Percentiles rank a stretch among this genome's conserved stretches.
Conservation (phyloP, 1,140 invertebrate species). For the Drosophila sproati region DNA sequence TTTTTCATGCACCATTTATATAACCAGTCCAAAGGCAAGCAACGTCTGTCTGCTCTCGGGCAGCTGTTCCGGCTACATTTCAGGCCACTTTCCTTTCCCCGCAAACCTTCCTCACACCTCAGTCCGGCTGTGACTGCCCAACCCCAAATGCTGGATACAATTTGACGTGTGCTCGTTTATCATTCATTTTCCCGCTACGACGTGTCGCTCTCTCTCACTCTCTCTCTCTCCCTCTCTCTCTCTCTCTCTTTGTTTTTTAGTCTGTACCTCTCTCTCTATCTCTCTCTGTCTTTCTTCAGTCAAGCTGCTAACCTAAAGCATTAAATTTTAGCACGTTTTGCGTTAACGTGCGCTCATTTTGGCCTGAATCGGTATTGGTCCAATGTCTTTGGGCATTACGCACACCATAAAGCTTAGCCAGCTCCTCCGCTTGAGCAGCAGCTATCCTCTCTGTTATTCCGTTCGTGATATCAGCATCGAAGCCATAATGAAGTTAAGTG, state of each 20-base stretch:
- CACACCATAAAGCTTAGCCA: conserved; percentile 83
- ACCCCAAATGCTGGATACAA: conserved; percentile 47
- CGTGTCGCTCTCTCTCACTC: conserved; percentile 26
- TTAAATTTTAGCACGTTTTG: conserved; percentile 80
- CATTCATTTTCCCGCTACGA: conserved; percentile 79
- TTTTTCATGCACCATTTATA: conserved; percentile 83
- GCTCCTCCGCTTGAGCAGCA: conserved; percentile 1
- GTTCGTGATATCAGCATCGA: conserved; percentile 45
- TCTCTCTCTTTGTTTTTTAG: not conserved
- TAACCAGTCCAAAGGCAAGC: conserved; percentile 47
- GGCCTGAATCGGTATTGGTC: conserved; percentile 21
- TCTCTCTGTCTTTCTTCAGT: not conserved
- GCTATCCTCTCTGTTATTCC: conserved; percentile 1
- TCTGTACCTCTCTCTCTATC: not conserved
- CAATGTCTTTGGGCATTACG: conserved; percentile 68
- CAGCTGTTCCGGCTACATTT: conserved; percentile 59
- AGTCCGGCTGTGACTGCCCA: conserved; percentile 15
- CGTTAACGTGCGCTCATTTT: conserved; percentile 78
- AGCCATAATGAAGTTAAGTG: conserved; percentile 78
- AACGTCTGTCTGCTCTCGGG: conserved; percentile 23
- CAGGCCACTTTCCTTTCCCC: not conserved
- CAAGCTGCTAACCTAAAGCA: conserved; percentile 65
- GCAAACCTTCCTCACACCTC: not conserved
- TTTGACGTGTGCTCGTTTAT: conserved; percentile 84
- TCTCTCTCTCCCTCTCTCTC: not conserved